Conservation (phyloP, 2,797 vertebrate genomes). For the Eulemur albifrons region DNA sequence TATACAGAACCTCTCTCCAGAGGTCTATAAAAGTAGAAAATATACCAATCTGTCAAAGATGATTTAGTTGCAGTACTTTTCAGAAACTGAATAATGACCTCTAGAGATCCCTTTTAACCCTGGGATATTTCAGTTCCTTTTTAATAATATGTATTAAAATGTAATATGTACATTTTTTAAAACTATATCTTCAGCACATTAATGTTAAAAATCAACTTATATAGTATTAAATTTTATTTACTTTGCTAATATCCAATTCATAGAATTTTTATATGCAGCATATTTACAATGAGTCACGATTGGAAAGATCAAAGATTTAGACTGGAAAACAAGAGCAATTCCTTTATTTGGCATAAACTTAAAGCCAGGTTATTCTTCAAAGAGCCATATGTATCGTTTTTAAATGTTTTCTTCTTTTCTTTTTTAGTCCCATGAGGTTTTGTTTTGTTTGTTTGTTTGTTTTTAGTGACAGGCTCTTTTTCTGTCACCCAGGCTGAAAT, state of each 20-base stretch:
- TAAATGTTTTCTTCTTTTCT: no score
- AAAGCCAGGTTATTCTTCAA: slow-evolving; percentile 19
- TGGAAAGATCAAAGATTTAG: neutral
- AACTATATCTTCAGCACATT: neutral
- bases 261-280: neutral
- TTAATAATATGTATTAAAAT: neutral
- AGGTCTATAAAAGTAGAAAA: neutral
- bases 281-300: neutral
- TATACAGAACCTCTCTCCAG: neutral
- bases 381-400: neutral
- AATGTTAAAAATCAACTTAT: neutral
- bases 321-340: neutral
- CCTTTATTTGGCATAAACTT: neutral
- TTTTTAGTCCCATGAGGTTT: no score
- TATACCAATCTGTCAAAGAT: neutral
- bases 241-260: neutral
- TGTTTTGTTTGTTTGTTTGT: no score
- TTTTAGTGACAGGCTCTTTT: no score
- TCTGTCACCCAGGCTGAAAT: no score
- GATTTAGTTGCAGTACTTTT: neutral
- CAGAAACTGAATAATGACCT: neutral
- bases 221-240: neutral
- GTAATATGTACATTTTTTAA: neutral
- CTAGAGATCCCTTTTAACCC: neutral
- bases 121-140: neutral